Evolutionary conservation across 2,797 vertebrate species (phyloP), one percentile per base, ranked within the genome.

Genomic region (Characodon lateralis): DNA sequence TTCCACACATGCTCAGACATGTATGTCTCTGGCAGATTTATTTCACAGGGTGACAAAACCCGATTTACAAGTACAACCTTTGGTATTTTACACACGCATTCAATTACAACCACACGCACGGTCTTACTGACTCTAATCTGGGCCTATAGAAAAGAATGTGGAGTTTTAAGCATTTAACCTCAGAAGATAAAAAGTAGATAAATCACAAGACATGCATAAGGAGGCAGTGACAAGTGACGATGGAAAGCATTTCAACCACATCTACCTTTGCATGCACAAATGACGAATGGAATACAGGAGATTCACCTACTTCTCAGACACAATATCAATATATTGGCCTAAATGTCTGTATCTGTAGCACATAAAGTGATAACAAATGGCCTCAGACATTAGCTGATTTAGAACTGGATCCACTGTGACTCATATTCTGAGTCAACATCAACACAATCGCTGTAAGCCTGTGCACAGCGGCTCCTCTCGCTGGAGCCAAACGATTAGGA

Each of bases 401-500:
- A 74, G 39, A 75, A 82, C 8, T 5, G 71, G 83, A 77, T 71
- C 72, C 39, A 53, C 46, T 71, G 14, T 50, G 46, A 77, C 68
- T 86, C 66, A n/a, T 28, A 51, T 39, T 80, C 72, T 53, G 77
- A 72, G 72, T 51, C 31, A 2, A 80, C 83, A 90, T 90, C 74
- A 83, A 80, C 77, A 71, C 61, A 28, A 81, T 78, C 56, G 78
- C 83, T 90, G 76, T 78, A 61, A 66, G 3, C 82, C 82, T 68
- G 74, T 39, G 69, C 74, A 61, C 61, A 74, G 80, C 81, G 65
- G 79, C 86, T 90, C 77, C 83, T 81, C 76, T 83, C 1, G 31
- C 86, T 91, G 89, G 89, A 93, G 90, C 79, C 80, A 75, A 87
- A 91, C 83, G 81, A 81, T 82, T 87, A 93, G 92, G 94, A 94